Base-by-base conservation (phyloP, 1,140 invertebrate genomes). In the Eupeodes corollae region DNA sequence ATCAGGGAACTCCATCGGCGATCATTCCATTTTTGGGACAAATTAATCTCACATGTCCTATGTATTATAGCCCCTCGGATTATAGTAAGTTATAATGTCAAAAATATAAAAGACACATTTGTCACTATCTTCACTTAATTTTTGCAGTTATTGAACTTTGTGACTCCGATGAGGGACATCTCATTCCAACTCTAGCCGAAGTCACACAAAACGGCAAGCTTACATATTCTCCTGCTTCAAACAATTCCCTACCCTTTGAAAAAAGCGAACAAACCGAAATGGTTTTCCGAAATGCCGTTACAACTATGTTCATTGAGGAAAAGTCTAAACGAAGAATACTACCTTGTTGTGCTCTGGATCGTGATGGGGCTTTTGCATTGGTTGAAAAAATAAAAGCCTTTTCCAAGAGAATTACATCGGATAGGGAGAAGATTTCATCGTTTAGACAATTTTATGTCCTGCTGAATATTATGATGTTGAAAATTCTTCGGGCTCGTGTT, bases 1-100 rank as follows among this genome's bases (percentile, higher is more conserved):
- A 87, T 64, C 79, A 86, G 56, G 88, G 89, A 12, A 75, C 76
- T 11, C 75, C 80, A 0, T 54, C 68, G 1, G 74, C 78, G 5
- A 73, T 90, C 35, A 76, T 91, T 8, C 79, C 84, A 2, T 87
- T 86, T 63, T 69, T 90, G 39, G 65, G 73, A 2, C 68, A 72
- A 13, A 73, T 80, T 13, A 76, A 78, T 9, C 61, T 87, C 2
- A 68, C 76, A 2, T 91, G 88, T 61, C 88, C 88, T 2, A 72
- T 74, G 16, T 84, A 85, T 55, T 81, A 90, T 61, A 92, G 89
- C 58, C 87, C 88, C 13, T 84, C 87, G 35, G 88, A 91, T 71
- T 91, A 79, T 52, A 75, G 79, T 81, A 64, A 74, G 76, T 70
- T 32, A n/a, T n/a, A n/a, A n/a, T n/a, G n/a, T n/a, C n/a, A n/a